Base-by-base conservation (phyloP, 2,113 vertebrate species). In the Peromyscus polionotus region DNA sequence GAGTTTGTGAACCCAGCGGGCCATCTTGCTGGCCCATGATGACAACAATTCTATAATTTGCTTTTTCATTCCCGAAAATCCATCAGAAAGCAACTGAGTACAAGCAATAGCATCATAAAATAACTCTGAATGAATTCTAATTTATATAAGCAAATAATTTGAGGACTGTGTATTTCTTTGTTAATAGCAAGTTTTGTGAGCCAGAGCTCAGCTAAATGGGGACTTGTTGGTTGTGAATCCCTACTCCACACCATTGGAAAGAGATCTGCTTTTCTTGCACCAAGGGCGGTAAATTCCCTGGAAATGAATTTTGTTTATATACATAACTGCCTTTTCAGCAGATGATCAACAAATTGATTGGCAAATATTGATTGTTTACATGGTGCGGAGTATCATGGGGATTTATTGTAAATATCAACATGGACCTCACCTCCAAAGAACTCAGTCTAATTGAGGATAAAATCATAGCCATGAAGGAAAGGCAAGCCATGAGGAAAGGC, bases 281-380 rank as follows among this genome's bases (percentile, higher is more conserved):
- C 61, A 19, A 79, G 85, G 88, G 51, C 89, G 77, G 22, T 68
- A 94, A 72, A 92, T 20, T 61, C 68, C 85, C 70, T 90, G 90
- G 68, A 96, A 97, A 92, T 80, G 59, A 87, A 85, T 95, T 95
- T 94, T 88, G 94, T 85, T 95, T 88, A 93, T 70, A 90, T 68
- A 75, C 80, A 80, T 65, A 77, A 73, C 73, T 79, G 81, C 68
- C 73, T 94, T 96, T 79, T 83, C 91, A 97, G 88, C 63, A 76
- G 75, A 76, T 85, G 85, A 95, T 92, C 63, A 90, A 93, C 94
- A 70, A 92, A 92, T 95, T 87, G 95, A 94, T 93, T 24, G 84
- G 79, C 57, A 93, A 88, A 94, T 95, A 95, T 96, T 90, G 95
- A 97, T 92, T 92, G 63, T 94, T 93, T 95, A 87, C 57, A 63